A percentile compares a stretch with the other conserved stretches of the same genome.
Conservation (phyloP, 23 tunicate species). For the Styela clava region DNA sequence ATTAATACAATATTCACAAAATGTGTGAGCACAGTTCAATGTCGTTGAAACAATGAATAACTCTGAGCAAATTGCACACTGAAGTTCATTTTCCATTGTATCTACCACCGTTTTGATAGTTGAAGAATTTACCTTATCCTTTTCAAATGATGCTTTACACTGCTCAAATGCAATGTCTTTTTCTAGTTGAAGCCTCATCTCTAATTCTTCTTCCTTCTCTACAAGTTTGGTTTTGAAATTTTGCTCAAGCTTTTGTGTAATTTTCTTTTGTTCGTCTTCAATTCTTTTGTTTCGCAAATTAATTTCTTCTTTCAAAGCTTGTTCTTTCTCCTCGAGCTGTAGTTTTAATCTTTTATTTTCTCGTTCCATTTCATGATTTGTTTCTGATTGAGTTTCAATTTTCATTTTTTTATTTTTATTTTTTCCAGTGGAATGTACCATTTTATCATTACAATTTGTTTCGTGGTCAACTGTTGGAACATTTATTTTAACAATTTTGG, state of each 20-base stretch:
- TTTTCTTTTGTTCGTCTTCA: slow-evolving; percentile 23
- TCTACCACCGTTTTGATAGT: background rate
- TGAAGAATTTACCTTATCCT: slow-evolving; percentile 5
- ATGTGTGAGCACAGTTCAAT: slow-evolving; percentile 38
- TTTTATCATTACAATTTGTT: background rate
- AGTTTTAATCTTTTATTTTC: slow-evolving; percentile 28
- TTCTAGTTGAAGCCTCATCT: slow-evolving; percentile 11
- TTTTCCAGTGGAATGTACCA: background rate
- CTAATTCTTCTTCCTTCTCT: slow-evolving; percentile 25
- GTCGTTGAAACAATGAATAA: slow-evolving; percentile 31
- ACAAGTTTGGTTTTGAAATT: background rate
- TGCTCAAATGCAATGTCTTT: slow-evolving; percentile 24
- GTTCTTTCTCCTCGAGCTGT: slow-evolving; percentile 11
- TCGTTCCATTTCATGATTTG: slow-evolving; percentile 11
- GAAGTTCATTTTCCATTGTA: slow-evolving; percentile 39
- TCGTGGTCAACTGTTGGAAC: background rate
- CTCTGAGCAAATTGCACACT: slow-evolving; percentile 35
- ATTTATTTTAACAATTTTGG: background rate
- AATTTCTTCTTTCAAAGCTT: slow-evolving; percentile 6
- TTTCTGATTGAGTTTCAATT: background rate
- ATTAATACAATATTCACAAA: slow-evolving; percentile 40
- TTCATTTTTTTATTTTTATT: background rate
- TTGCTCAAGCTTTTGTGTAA: slow-evolving; percentile 1
- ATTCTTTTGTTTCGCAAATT: slow-evolving; percentile 10
- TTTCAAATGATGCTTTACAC: slow-evolving; percentile 5